Conservation (phyloP, 2,113 vertebrate species). For the Larimichthys polyactis region DNA sequence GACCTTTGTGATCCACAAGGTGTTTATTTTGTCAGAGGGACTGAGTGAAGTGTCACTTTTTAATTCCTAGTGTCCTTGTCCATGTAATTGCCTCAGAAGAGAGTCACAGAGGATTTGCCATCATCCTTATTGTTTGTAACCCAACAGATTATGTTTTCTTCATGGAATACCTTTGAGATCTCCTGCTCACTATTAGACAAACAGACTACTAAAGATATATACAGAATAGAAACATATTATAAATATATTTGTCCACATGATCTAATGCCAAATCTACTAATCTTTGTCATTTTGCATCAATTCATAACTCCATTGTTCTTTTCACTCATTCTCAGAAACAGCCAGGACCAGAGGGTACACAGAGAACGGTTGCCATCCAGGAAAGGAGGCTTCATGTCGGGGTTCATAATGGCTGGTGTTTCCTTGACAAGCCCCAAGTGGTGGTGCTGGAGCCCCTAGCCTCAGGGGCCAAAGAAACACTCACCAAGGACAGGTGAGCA, state of each 20-base stretch:
- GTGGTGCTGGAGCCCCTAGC: constrained; percentile 85
- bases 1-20: background rate
- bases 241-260: too few species aligned
- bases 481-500: constrained; percentile 81
- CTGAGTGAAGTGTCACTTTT: background rate
- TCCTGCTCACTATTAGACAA: background rate
- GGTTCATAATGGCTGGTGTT: constrained; percentile 92
- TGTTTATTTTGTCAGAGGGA: background rate
- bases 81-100: background rate
- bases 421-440: constrained; percentile 90
- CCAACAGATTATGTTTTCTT: background rate
- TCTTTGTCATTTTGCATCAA: background rate
- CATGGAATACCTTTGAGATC: background rate
- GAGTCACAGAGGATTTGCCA: background rate
- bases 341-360: constrained; percentile 36
- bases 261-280: too few species aligned
- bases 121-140: background rate
- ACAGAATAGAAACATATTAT: too few species aligned
- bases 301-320: background rate
- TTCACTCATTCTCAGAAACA: constrained; percentile 75
- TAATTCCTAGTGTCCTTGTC: background rate
- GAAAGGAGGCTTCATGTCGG: constrained; percentile 92
- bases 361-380: constrained; percentile 78
- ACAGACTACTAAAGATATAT: background rate
- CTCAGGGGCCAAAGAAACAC: constrained; percentile 46